These are phyloP conservation scores for Hyles lineata DNA, from an alignment of 2,888 invertebrate genomes.

Conservation along the genomic window DNA sequence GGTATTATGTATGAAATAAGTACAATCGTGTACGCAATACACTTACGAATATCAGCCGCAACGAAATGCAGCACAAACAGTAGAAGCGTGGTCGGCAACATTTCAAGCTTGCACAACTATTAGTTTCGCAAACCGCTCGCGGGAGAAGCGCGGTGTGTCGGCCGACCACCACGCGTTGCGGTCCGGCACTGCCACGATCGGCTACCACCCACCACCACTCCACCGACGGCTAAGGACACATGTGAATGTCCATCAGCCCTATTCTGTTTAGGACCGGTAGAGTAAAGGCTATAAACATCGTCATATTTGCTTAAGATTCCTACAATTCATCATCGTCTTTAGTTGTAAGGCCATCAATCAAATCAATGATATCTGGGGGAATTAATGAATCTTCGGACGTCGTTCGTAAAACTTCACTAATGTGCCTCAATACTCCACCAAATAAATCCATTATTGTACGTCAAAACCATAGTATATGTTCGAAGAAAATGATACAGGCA, in stretches of 20 bases:
- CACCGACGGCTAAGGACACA: constrained; percentile 50
- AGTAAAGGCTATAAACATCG: not conserved
- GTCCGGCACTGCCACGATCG: constrained; percentile 67
- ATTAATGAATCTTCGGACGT: no score
- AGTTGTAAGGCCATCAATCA: no score
- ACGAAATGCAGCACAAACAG: constrained; percentile 68
- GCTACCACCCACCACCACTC: constrained; percentile 52
- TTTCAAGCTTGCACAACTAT: constrained; percentile 66
- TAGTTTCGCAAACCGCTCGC: constrained; percentile 56
- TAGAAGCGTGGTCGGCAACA: constrained; percentile 65
- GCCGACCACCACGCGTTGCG: constrained; percentile 71
- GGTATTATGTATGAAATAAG: not conserved
- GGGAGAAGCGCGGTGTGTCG: constrained; percentile 57
- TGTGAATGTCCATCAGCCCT: constrained; percentile 65
- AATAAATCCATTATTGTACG: no score
- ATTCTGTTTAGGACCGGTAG: constrained; percentile 44
- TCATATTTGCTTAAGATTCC: no score
- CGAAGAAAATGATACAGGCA: no score
- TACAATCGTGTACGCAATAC: no score
- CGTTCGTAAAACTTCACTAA: no score
- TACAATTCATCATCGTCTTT: no score
- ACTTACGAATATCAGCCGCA: constrained; percentile 79
- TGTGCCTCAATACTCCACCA: no score
- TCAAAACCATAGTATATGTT: no score
- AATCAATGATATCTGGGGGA: no score